phyloP scores from a whole-genome alignment of 1,140 invertebrate species.

The Bombus ignitus region DNA sequence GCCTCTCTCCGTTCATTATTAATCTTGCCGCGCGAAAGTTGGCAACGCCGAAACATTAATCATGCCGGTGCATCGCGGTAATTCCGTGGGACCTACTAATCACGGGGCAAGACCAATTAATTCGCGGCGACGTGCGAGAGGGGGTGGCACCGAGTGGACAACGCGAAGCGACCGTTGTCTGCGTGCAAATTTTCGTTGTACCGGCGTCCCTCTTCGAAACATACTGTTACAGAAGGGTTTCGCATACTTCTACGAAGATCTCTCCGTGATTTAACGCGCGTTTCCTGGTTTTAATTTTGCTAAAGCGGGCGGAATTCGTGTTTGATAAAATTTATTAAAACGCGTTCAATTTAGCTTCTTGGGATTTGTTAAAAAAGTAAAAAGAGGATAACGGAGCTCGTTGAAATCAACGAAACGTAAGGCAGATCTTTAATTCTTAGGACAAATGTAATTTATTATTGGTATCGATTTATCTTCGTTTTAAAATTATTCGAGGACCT shows the following conservation, averaged over 20 bases:
- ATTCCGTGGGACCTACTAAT: slow-evolving; percentile 75
- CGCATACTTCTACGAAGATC: neutral
- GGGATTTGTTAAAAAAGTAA: too few species aligned
- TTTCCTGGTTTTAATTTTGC: too few species aligned
- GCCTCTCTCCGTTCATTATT: slow-evolving; percentile 64
- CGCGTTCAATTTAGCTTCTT: too few species aligned
- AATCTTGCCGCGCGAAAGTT: slow-evolving; percentile 77
- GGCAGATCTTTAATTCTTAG: too few species aligned
- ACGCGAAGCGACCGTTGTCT: neutral
- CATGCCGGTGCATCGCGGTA: slow-evolving; percentile 73
- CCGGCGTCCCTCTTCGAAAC: neutral
- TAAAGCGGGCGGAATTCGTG: too few species aligned
- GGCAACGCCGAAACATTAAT: slow-evolving; percentile 75
- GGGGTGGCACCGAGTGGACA: neutral
- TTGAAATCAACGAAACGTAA: too few species aligned
- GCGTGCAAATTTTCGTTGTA: slow-evolving; percentile 12
- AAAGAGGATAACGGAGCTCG: too few species aligned
- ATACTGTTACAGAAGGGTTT: neutral
- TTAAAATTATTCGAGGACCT: neutral
- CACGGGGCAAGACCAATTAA: slow-evolving; percentile 75
- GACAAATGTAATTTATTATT: too few species aligned
- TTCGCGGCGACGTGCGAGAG: slow-evolving; percentile 64
- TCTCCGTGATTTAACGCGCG: neutral
- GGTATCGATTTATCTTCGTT: neutral
- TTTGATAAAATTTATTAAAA: too few species aligned